Evolutionary conservation across 2,113 vertebrate species (phyloP).

Genomic region (Calidris pugnax): DNA sequence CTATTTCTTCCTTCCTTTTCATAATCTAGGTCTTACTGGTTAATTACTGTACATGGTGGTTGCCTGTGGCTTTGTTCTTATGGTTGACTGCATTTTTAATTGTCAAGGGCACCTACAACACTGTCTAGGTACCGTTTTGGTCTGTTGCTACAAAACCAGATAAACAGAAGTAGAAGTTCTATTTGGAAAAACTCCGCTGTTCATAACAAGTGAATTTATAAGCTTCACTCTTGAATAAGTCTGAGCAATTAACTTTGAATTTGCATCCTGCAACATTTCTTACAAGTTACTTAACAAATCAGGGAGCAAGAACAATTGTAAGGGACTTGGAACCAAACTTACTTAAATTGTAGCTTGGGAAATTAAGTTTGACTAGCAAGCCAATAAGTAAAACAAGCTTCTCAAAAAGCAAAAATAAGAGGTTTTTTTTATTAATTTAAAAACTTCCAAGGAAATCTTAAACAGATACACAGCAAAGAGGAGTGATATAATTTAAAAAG

Average conservation of each 20-base stretch:
- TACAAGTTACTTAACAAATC: background rate
- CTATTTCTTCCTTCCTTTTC: background rate
- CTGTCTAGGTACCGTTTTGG: background rate
- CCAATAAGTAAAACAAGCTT: background rate
- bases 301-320: background rate
- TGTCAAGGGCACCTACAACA: slow-evolving; percentile 29
- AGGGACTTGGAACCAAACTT: background rate
- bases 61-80: slow-evolving; percentile 24
- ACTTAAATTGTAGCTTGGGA: background rate
- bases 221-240: background rate
- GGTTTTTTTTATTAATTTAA: background rate
- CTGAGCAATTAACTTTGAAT: background rate
- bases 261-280: background rate
- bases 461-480: background rate
- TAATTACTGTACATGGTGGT: background rate
- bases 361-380: background rate
- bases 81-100: background rate
- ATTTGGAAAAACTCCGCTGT: background rate
- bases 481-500: background rate
- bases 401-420: background rate
- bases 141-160: background rate
- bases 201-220: background rate
- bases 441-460: background rate
- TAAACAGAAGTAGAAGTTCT: background rate
- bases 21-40: background rate